Percentiles rank a stretch among this genome's conserved stretches.
Evolutionary conservation across 2,113 vertebrate species (phyloP).

Genomic region (Ptilorrhoa leucosticta): DNA sequence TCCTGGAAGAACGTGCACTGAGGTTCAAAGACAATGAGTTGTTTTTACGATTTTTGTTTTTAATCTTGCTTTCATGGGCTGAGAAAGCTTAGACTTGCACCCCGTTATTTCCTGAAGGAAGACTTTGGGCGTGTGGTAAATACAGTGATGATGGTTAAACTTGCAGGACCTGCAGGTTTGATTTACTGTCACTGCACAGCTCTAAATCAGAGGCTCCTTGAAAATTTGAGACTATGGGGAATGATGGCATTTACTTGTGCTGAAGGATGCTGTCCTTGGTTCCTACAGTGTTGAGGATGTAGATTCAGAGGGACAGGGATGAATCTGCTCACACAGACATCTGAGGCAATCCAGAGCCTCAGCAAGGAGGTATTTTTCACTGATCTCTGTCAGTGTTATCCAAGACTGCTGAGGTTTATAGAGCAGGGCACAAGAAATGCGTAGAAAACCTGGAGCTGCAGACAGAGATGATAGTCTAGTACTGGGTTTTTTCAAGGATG

Average conservation of each 20-base stretch:
- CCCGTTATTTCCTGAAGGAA: background rate
- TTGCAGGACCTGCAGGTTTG: background rate
- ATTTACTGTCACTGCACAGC: background rate
- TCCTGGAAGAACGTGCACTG: background rate
- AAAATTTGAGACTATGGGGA: background rate
- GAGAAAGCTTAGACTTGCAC: background rate
- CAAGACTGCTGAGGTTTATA: background rate
- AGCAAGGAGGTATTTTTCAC: background rate
- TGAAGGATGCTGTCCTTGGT: background rate
- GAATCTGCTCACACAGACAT: background rate
- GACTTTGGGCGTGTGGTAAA: background rate
- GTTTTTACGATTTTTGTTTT: background rate
- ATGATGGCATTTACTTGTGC: background rate
- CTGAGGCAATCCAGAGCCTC: background rate
- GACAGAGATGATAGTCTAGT: background rate
- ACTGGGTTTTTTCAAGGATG: background rate
- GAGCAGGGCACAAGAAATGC: background rate
- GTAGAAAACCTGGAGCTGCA: background rate
- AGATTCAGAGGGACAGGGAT: background rate
- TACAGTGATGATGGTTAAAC: background rate
- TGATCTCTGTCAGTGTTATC: background rate
- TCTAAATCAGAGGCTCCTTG: background rate
- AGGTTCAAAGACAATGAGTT: background rate
- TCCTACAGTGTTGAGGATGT: background rate
- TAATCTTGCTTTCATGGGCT: background rate